Evolutionary conservation across 2,113 vertebrate genomes (phyloP), one percentile per base, ranked within the genome.

Genomic region (Glaucidium brasilianum): DNA sequence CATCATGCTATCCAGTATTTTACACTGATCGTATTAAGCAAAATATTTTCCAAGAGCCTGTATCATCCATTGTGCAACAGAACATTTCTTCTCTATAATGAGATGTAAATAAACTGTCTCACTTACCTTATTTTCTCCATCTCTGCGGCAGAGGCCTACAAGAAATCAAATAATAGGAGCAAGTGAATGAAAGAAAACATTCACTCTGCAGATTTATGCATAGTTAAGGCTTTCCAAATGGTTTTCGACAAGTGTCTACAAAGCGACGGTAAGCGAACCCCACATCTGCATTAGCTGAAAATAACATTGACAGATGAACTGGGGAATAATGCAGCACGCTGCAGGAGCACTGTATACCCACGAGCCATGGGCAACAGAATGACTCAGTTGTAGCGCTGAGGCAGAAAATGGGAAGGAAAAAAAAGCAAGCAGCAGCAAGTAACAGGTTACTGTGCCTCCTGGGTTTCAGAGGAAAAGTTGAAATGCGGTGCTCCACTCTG

Each of bases 41-140:
- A 93, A 84, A 91, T 81, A 88, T 93, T 75, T 92, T 62, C n/a
- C 26, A 68, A 81, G 53, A 92, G 55, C 71, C 53, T 37, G 21
- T 83, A 83, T 52, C 15, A 0, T 81, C 49, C 84, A 76, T 80
- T 90, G 91, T 95, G 87, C 91, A 95, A 89, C 39, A 91, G 84
- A 96, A 94, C 85, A 94, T 76, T 95, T 85, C 91, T 87, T 47
- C 73, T 82, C 71, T 67, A 30, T 77, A 92, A 94, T 34, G 67
- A 96, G 92, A 96, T 94, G 94, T 88, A 95, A 96, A 96, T 96
- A 95, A 97, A 97, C 64, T 96, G 94, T 96, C 63, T 79, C 92
- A 96, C 98, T 98, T 98, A 99, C 99, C 99, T 99, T 97, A 98
- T 98, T 98, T 98, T 98, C 94, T 98, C 98, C 98, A 98, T 98